Evolutionary conservation across 1,140 invertebrate genomes (phyloP).

Genomic region (Drosophila repleta): DNA sequence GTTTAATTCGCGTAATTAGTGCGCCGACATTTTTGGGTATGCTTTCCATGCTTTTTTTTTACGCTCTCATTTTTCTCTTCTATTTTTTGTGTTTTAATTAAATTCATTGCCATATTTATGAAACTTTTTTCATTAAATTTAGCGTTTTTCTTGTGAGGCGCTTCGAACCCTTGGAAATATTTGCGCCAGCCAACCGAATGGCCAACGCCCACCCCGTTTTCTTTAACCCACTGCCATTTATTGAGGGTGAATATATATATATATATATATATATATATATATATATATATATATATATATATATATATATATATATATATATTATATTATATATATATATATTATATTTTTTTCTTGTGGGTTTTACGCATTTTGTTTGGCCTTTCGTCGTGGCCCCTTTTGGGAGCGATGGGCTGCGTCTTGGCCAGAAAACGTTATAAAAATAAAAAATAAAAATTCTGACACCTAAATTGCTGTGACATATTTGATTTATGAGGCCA

Average conservation of each 20-base stretch:
- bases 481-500: conserved; percentile 83
- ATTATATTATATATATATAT: conserved; percentile 37
- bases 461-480: conserved; percentile 82
- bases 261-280: conserved; percentile 38
- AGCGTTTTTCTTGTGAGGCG: conserved; percentile 61
- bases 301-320: conserved; percentile 37
- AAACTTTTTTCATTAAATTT: conserved; percentile 83
- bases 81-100: conserved; percentile 65
- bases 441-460: conserved; percentile 75
- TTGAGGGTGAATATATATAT: conserved; percentile 11
- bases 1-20: conserved; percentile 81
- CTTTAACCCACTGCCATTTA: conserved; percentile 46
- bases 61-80: conserved; percentile 19
- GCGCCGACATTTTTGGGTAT: conserved; percentile 73
- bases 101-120: conserved; percentile 83
- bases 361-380: conserved; percentile 68
- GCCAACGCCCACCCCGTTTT: conserved; percentile 32
- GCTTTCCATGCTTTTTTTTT: conserved; percentile 48
- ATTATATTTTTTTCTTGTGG: conserved; percentile 55
- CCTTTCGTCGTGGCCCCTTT: conserved; percentile 39
- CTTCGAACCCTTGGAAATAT: conserved; percentile 59
- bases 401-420: conserved; percentile 26
- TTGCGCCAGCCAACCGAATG: conserved; percentile 40
- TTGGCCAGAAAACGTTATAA: conserved; percentile 69
- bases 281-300: conserved; percentile 41